Conservation (phyloP, 2,888 invertebrate genomes). For the Ceriagrion tenellum region DNA sequence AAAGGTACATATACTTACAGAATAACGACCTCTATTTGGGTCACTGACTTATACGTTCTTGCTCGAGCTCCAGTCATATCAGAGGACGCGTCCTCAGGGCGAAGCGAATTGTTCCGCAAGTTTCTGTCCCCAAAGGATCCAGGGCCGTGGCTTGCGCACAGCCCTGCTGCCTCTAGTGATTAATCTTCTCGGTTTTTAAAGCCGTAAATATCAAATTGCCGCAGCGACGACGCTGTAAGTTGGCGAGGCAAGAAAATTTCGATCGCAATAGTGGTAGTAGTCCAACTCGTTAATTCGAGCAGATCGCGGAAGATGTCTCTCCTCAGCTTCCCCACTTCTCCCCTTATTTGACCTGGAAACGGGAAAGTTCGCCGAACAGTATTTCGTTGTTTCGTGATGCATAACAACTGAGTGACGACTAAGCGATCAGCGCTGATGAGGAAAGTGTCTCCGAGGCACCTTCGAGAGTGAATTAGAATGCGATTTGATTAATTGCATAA, state of each 20-base stretch:
- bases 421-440: background rate
- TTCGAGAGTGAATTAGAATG: background rate
- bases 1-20: background rate
- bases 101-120: background rate
- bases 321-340: background rate
- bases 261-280: background rate
- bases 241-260: background rate
- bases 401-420: background rate
- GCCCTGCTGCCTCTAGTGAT: background rate
- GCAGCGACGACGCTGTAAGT: background rate
- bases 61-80: background rate
- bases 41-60: background rate
- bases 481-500: conserved; percentile 2
- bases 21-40: background rate
- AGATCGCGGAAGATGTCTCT: background rate
- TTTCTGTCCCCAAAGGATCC: background rate
- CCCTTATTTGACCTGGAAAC: conserved; percentile 18
- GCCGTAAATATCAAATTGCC: background rate
- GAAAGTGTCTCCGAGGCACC: background rate
- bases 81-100: background rate
- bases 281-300: background rate
- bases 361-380: background rate
- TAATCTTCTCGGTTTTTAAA: conserved; percentile 4
- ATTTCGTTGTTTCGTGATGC: conserved; percentile 10
- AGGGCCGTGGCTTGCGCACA: background rate